Percentiles rank a stretch among this genome's conserved stretches.
phyloP scores from a whole-genome alignment of 2,113 vertebrate species.

The Oxyruncus cristatus region DNA sequence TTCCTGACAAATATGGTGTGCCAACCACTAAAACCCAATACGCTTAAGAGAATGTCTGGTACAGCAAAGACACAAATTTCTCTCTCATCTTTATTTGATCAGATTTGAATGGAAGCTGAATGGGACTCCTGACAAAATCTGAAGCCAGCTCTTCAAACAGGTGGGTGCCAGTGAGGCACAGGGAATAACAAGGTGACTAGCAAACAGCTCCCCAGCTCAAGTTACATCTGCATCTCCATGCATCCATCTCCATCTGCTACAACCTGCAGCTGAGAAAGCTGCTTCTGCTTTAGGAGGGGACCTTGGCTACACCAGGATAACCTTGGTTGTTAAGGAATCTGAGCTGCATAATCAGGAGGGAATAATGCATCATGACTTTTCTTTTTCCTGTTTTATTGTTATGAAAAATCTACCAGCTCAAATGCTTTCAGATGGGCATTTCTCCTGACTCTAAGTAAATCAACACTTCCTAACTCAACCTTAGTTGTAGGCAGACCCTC shows the following conservation, averaged over 20 bases:
- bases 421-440: not conserved
- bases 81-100: not conserved
- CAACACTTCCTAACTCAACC: not conserved
- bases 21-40: not conserved
- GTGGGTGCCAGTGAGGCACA: accelerated
- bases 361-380: not conserved
- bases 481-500: not conserved
- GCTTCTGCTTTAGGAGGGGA: not conserved
- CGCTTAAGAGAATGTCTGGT: not conserved
- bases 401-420: not conserved
- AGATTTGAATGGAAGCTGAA: not conserved
- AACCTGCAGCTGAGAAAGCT: not conserved
- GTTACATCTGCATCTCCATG: not conserved
- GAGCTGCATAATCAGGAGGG: not conserved
- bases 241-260: not conserved
- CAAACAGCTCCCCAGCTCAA: not conserved
- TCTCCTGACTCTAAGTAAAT: not conserved
- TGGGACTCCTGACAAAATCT: not conserved
- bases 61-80: not conserved
- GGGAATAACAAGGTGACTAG: not conserved
- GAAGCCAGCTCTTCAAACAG: not conserved
- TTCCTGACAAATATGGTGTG: not conserved
- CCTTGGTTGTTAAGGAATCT: not conserved
- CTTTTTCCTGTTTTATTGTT: not conserved
- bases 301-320: not conserved